Percentiles rank a stretch among this genome's conserved stretches.
Conservation (phyloP, 2,797 vertebrate genomes). For the Sardinella longiceps region DNA sequence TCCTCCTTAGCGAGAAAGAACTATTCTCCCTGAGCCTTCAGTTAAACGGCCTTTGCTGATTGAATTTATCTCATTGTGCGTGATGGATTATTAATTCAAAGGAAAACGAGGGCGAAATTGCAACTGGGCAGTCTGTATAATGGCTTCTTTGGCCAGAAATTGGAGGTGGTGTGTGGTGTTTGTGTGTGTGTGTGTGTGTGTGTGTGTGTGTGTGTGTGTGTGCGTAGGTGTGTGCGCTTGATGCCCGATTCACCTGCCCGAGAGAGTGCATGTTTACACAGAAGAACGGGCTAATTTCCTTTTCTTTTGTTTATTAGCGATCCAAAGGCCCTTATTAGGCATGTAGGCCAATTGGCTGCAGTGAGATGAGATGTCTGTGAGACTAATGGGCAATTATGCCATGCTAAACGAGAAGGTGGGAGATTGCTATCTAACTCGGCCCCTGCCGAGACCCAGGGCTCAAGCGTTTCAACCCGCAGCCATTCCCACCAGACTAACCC, state of each 20-base stretch:
- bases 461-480: conserved; percentile 50
- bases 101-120: conserved; percentile 23
- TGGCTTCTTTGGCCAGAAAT: conserved; percentile 27
- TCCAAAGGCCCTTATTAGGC: conserved; percentile 80
- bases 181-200: neutral
- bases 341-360: conserved; percentile 65
- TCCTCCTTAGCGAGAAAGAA: conserved; percentile 73
- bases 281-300: conserved; percentile 60
- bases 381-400: conserved; percentile 81
- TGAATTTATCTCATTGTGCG: conserved; percentile 71
- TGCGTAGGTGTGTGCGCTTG: conserved; percentile 16
- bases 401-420: conserved; percentile 74
- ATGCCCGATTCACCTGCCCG: conserved; percentile 28
- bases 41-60: conserved; percentile 66
- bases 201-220: conserved; percentile 16
- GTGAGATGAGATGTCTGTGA: conserved; percentile 72
- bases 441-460: conserved; percentile 65
- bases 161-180: neutral
- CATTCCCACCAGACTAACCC: neutral
- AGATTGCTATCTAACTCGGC: conserved; percentile 69
- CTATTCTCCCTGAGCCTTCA: conserved; percentile 60
- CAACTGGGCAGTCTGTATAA: conserved; percentile 42
- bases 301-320: conserved; percentile 76
- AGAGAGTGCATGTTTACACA: conserved; percentile 47
- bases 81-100: conserved; percentile 71